Evolutionary conservation across 2,888 invertebrate species (phyloP), one percentile per base, ranked within the genome.

Genomic region (Octodonta nipae): DNA sequence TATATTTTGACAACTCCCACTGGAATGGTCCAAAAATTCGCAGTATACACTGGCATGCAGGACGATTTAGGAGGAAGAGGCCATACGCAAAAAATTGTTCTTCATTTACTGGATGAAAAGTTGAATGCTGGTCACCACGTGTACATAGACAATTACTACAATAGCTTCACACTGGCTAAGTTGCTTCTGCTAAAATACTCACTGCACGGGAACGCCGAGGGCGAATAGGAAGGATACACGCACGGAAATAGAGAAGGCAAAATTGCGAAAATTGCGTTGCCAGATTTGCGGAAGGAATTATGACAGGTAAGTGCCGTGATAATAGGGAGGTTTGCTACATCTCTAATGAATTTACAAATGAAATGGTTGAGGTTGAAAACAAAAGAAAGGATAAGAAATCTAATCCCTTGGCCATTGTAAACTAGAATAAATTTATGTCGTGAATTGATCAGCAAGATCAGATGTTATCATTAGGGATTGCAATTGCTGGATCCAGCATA

Each of bases 1-100:
- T 57, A 60, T 37, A 46, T 53, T 10, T 40, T 60, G 2, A 47
- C 51, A 5, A 52, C 56, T 35, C 50, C 55, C 13, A 43, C 51
- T 44, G 60, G 57, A 14, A 24, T 33, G 5, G 26, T 38, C 15
- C 15, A 36, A n/a, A 17, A 26, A 13, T 25, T 25, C 7, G 5
- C 10, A 5, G 28, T 34, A n/a, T 34, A 35, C 13, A 25, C 35
- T 8, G 32, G 32, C 6, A 6, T 5, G 13, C 6, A 20, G 4
- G 35, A 35, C 16, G 14, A 17, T 10, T 8, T 27, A 17, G 32
- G 22, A 7, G 36, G 38, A 16, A 38, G 11, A 10, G 34, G 34
- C 4, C 37, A 41, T 31, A 22, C 39, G 20, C n/a, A 26, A 20
- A 40, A 38, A 15, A 33, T 40, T 26, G 40, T 40, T 30, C 11